Conservation (phyloP, 2,113 vertebrate genomes). For the Engraulis encrasicolus region DNA sequence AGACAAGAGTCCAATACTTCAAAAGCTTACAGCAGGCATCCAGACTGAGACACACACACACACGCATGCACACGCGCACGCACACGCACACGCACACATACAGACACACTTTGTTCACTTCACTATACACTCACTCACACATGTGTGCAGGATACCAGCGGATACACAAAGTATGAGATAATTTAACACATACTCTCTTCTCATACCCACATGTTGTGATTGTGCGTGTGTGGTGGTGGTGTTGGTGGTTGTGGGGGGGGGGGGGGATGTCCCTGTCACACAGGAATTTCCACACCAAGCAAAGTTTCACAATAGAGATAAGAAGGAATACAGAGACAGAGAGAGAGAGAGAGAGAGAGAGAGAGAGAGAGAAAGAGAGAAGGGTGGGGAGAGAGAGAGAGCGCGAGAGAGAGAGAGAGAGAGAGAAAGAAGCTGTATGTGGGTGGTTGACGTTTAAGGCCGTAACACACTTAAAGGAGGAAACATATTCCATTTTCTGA, state of each 20-base stretch:
- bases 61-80: not conserved
- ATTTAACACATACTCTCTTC: no score
- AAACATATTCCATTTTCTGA: no score
- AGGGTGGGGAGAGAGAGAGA: not conserved
- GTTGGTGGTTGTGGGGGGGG: no score
- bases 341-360: not conserved
- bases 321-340: not conserved
- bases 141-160: not conserved
- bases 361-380: constrained; percentile 10
- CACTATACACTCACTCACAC: not conserved
- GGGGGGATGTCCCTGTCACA: no score
- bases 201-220: not conserved
- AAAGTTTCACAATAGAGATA: not conserved
- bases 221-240: no score
- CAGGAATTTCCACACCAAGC: no score
- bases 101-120: not conserved
- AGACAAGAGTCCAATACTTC: not conserved
- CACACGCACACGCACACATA: not conserved
- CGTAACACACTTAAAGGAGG: no score
- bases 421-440: no score
- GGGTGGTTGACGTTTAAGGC: no score
- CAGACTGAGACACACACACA: not conserved
- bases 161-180: no score
- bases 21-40: not conserved
- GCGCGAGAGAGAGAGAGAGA: no score